Conservation (phyloP, 2,888 invertebrate species). For the Drosophila multiciliata region DNA sequence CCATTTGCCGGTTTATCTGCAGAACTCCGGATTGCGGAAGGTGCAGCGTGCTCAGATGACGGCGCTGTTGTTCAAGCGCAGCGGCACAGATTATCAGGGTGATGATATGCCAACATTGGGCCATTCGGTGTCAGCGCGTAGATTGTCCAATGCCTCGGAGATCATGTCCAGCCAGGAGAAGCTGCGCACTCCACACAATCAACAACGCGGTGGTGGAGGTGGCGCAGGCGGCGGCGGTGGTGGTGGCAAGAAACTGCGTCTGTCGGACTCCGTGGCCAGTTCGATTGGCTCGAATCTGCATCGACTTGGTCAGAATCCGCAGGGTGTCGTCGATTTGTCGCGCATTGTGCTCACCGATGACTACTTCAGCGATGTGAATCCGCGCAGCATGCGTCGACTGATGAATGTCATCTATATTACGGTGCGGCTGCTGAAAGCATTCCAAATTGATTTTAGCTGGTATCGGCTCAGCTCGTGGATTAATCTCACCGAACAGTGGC, state of each 20-base stretch:
- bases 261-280: constrained; percentile 95
- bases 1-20: constrained; percentile 98
- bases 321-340: constrained; percentile 86
- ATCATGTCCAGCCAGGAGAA: constrained; percentile 94
- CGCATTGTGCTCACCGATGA: constrained; percentile 97
- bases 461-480: constrained; percentile 99
- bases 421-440: constrained; percentile 97
- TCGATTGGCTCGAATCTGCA: constrained; percentile 95
- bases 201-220: constrained; percentile 87
- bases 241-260: constrained; percentile 89
- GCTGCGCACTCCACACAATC: constrained; percentile 84
- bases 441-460: constrained; percentile 99
- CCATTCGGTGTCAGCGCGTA: constrained; percentile 89
- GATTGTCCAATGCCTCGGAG: constrained; percentile 92
- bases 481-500: constrained; percentile 99
- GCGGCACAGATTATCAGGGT: constrained; percentile 81
- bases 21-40: constrained; percentile 96
- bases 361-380: constrained; percentile 99
- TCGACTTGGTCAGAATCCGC: constrained; percentile 89
- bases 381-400: constrained; percentile 96
- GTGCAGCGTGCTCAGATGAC: constrained; percentile 95
- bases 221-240: constrained; percentile 82
- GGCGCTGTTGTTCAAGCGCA: constrained; percentile 86
- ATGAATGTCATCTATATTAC: constrained; percentile 99
- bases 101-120: constrained; percentile 83